Evolutionary conservation across 2,113 vertebrate species (phyloP), one percentile per base, ranked within the genome.

Genomic region (Lepisosteus osseus): DNA sequence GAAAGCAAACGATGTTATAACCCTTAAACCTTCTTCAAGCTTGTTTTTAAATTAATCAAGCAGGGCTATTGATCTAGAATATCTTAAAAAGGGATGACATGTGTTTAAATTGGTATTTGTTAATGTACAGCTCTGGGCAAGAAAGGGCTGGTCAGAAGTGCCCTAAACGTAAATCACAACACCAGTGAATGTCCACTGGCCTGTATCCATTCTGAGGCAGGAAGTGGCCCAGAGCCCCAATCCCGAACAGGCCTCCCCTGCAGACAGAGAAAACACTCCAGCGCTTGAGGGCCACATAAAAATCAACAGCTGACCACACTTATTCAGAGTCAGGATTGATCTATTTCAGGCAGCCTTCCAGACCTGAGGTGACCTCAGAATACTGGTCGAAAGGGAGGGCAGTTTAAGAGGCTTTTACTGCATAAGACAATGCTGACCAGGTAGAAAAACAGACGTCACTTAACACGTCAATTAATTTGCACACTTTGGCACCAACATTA

Each of bases 101-200:
- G 56, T 47, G 59, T 51, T 47, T 66, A 72, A 78, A 65, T 65
- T 59, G 71, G 67, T 73, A 76, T 64, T 59, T 73, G 74, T 79
- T 76, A 76, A 76, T 73, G 71, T 73, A 67, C 54, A 61, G 69
- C 41, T 54, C 2, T 15, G 54, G 43, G 70, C 61, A 54, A 42
- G 47, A 75, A 13, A 47, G 43, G 13, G 43, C n/a, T 2, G 45
- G 65, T 43, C 65, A n/a, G 42, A 13, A 45, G 12, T 4, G 43
- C 65, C n/a, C 4, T 6, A 14, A 11, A 44, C 65, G 15, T 45
- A 47, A 66, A 66, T 66, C 12, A 66, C 14, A 47, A 11, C 9
- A 45, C 43, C 41, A 40, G 57, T n/a, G 13, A 2, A 15, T 1
- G 0, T 5, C 13, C 14, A 15, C 11, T 59, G 57, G 11, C 57